Percentiles rank a stretch among this genome's conserved stretches.
Conservation (phyloP, 2,797 vertebrate genomes). For the Gambelia wislizenii region DNA sequence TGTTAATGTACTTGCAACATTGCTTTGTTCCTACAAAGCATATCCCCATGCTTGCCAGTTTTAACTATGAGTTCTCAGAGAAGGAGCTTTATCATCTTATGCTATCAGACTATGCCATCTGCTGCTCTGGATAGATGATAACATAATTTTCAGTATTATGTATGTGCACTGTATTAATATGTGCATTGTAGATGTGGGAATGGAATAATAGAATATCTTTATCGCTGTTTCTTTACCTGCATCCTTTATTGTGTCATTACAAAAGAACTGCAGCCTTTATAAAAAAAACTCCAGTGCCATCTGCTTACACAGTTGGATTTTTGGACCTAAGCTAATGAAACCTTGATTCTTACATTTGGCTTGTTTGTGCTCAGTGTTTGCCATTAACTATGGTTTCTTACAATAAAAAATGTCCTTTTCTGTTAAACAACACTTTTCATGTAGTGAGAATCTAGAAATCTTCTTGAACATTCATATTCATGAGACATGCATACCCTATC, state of each 20-base stretch:
- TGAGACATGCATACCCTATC: neutral
- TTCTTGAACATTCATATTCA: neutral
- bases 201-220: neutral
- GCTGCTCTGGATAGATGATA: slow-evolving; percentile 20
- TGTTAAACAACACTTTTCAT: neutral
- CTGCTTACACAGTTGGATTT: neutral
- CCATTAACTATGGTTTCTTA: neutral
- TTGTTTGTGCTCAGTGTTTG: neutral
- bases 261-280: neutral
- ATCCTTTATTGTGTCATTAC: slow-evolving; percentile 5
- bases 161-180: neutral
- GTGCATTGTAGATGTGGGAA: neutral
- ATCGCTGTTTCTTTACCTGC: neutral
- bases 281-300: neutral
- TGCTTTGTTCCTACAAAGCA: neutral
- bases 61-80: slow-evolving; percentile 19
- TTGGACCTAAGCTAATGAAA: neutral
- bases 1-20: slow-evolving; percentile 42
- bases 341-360: neutral
- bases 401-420: neutral
- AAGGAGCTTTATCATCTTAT: slow-evolving; percentile 1
- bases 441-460: neutral
- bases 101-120: slow-evolving; percentile 33
- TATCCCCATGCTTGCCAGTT: neutral
- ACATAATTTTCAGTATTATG: neutral